phyloP scores from a whole-genome alignment of 30 jellyfish, hydroid and myxozoan species.

The Hydractinia echinata region DNA sequence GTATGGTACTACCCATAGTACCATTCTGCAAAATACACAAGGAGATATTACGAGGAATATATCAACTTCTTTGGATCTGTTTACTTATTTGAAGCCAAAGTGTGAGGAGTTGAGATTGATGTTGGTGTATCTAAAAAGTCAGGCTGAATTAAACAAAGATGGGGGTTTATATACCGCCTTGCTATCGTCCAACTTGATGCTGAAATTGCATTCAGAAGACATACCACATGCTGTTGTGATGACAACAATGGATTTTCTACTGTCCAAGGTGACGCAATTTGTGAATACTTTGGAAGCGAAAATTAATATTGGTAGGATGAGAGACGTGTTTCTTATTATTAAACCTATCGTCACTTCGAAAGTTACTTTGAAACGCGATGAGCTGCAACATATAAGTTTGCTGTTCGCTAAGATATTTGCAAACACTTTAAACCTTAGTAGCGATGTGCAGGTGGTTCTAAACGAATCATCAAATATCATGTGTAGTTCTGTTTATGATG shows the following conservation, averaged over 20 bases:
- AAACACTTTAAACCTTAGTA: background rate
- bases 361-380: background rate
- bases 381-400: background rate
- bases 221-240: background rate
- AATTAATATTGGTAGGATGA: background rate
- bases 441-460: background rate
- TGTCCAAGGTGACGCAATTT: background rate
- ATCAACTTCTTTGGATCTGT: background rate
- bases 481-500: background rate
- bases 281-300: background rate
- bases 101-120: constrained; percentile 10
- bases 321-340: background rate
- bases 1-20: background rate
- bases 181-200: background rate
- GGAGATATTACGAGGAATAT: background rate
- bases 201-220: background rate
- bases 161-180: background rate
- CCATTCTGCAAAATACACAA: background rate
- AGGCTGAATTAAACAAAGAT: background rate
- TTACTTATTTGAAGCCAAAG: background rate
- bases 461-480: background rate
- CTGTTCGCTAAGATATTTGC: background rate
- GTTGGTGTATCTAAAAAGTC: background rate
- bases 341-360: background rate
- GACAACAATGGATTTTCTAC: background rate